These are phyloP conservation scores for Eonycteris spelaea DNA, from an alignment of 2,113 vertebrate genomes.

Conservation along the genomic window DNA sequence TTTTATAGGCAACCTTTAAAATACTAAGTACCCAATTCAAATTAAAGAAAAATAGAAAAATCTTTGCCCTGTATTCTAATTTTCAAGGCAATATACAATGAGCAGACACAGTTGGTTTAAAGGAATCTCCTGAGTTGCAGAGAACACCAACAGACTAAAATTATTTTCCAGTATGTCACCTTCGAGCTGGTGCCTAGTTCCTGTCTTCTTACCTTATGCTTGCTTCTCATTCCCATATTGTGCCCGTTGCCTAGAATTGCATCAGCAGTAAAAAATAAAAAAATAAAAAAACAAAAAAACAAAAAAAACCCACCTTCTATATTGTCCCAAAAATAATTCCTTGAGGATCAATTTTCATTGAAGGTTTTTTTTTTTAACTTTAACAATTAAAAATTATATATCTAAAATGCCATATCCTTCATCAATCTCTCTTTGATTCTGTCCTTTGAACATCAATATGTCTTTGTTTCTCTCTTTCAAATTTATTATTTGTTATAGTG, in stretches of 20 bases:
- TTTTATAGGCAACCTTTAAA: neutral
- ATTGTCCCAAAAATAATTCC: neutral
- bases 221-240: conserved; percentile 16
- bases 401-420: neutral
- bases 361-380: neutral
- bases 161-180: conserved; percentile 58
- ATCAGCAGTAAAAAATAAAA: conserved; percentile 4
- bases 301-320: neutral
- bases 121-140: conserved; percentile 64
- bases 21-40: neutral
- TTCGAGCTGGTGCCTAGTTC: conserved; percentile 47
- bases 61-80: neutral
- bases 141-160: conserved; percentile 59
- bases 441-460: neutral
- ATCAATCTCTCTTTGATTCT: neutral
- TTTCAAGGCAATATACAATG: neutral
- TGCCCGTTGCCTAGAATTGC: conserved; percentile 13
- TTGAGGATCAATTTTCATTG: neutral
- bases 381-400: neutral
- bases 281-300: neutral
- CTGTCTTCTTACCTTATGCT: conserved; percentile 47
- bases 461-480: neutral
- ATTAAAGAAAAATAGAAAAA: neutral
- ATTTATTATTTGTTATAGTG: neutral
- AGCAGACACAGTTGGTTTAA: conserved; percentile 55